Evolutionary conservation across 1,140 invertebrate species (phyloP), one percentile per base, ranked within the genome.

Genomic region (Trachymyrmex septentrionalis): DNA sequence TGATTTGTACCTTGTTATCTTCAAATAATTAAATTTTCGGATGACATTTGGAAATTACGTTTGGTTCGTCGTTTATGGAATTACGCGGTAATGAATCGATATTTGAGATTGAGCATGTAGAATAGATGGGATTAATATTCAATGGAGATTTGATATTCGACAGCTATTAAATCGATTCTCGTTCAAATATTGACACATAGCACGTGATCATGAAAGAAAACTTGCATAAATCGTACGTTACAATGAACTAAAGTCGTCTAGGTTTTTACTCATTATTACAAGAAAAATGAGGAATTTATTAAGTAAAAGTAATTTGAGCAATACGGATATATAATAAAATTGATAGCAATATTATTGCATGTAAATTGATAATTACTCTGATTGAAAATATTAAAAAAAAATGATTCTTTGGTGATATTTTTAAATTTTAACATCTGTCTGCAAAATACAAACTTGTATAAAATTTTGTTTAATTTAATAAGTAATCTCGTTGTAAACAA

Each of bases 141-240:
- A 63, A 73, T 61, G 24, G 53, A 50, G 14, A 84, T 73, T 63
- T 75, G 80, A 84, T 55, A 84, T 73, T 75, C 69, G 55, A 73
- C 27, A 44, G 4, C 67, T 59, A 59, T 84, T 75, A 75, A 67
- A 73, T 72, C 24, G 67, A 44, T 61, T 84, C 27, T 81, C 9
- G 69, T 73, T 48, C 55, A 84, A 84, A 84, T 73, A 82, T 82
- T 84, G 69, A 82, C 24, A 73, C 3, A 61, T 84, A 14, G n/a
- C n/a, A 30, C 24, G 1, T 24, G 38, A 63, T 73, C 27, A 6
- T 73, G 38, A 63, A 61, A 48, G 57, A 82, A 50, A 72, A 82
- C 7, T 44, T 59, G 19, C 16, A 73, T 81, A 34, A 81, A 72
- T 61, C 19, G 48, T 69, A 57, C 55, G 69, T 59, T 38, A 59